These are phyloP conservation scores for Mergus octosetaceus DNA, from an alignment of 2,797 vertebrate genomes.

Conservation along the genomic window DNA sequence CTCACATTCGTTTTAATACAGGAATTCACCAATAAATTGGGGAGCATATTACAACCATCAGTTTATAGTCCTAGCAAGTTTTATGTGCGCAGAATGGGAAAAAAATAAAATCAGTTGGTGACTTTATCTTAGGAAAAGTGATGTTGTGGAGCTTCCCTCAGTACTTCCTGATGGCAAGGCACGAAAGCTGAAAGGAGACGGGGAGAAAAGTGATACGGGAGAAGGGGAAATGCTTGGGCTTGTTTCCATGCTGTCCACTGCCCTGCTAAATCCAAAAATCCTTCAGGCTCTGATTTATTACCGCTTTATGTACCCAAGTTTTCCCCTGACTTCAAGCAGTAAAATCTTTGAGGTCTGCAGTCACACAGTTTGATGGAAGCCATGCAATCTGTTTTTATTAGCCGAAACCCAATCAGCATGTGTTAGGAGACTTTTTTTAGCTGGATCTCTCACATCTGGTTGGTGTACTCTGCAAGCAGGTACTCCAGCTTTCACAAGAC, in stretches of 20 bases:
- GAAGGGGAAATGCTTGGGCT: background rate
- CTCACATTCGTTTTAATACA: background rate
- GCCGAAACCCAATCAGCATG: background rate
- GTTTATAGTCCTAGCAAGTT: background rate
- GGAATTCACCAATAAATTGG: background rate
- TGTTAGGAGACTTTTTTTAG: background rate
- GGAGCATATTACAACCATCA: background rate
- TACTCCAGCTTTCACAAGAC: background rate
- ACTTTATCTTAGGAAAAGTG: slow-evolving; percentile 1
- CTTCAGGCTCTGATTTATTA: slow-evolving; percentile 17
- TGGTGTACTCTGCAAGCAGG: background rate
- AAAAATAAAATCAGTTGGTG: background rate
- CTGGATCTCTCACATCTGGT: background rate
- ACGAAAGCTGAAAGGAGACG: background rate
- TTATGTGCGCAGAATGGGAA: background rate
- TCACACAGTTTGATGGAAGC: background rate
- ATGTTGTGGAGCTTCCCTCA: background rate
- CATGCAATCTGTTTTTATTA: background rate
- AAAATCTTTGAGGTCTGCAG: background rate
- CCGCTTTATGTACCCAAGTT: background rate
- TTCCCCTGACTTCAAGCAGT: slow-evolving; percentile 1
- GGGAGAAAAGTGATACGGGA: background rate
- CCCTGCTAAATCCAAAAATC: background rate
- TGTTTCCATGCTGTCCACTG: background rate
- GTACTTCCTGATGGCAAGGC: background rate